Evolutionary conservation across 2,113 vertebrate genomes (phyloP), one percentile per base, ranked within the genome.

Genomic region (Carlito syrichta): DNA sequence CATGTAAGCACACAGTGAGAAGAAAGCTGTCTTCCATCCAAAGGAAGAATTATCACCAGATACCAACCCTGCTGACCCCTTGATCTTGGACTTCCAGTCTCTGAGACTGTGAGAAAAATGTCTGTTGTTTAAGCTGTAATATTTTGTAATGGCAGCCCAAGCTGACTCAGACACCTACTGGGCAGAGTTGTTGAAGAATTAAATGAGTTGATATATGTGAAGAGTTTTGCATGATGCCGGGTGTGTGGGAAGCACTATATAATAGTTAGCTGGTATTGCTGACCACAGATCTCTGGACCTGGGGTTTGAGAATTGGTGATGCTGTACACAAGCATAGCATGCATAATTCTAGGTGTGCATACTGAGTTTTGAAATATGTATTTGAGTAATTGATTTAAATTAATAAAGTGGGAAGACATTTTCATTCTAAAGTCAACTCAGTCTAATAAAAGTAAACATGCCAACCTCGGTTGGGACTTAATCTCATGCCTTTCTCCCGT

Each of bases 371-470:
- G 56, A 68, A 77, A 96, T 90, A 74, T 9, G 43, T 35, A 74
- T 89, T 27, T 73, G 40, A 90, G 45, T 84, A 79, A 43, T 23
- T 54, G 79, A 68, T 95, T 85, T 69, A 90, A 90, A 60, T 90
- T 83, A 79, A 62, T 86, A 54, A 73, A 91, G 17, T n/a, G 2
- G 52, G 16, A 43, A 71, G 45, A 60, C 9, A 71, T 54, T 95
- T 94, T 84, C 69, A 78, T 95, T 58, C 63, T 77, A 17, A 83
- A 93, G 48, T 63, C 58, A 86, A 82, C 14, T 58, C 23, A 25
- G 40, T 74, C 10, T 58, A 38, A 45, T 11, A 40, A 74, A 85
- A 68, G 27, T 60, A 71, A 86, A 73, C 5, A 23, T 68, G 71
- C 16, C 91, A 48, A 23, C 19, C 5, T 77, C 85, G 40, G 78